Base-by-base conservation (phyloP, 2,888 invertebrate species). In the Masnerella sp. region DNA sequence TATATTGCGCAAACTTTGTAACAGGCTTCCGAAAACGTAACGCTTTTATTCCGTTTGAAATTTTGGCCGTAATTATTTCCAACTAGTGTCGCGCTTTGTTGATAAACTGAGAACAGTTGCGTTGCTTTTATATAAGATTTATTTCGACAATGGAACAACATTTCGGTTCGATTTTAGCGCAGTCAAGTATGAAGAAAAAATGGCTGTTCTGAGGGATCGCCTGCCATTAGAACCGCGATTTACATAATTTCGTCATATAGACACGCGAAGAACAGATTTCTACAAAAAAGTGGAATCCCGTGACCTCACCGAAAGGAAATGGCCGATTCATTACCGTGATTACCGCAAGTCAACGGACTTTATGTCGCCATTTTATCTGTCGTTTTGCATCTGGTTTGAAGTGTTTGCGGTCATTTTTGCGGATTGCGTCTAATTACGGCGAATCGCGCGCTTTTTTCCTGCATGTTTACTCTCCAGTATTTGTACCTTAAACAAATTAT, bases 161-260 rank as follows among this genome's bases (percentile, higher is more conserved):
- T n/a, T n/a, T n/a, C n/a, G n/a, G n/a, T 28, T 28, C 28, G 3
- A 7, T 7, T 30, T 11, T 8, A 17, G 9, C 20, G 28, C 20
- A 45, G 15, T 20, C 43, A 22, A 47, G 47, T 36, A 25, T 36
- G 47, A 58, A 59, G 18, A n/a, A n/a, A n/a, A n/a, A n/a, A n/a
- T n/a, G n/a, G 43, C 45, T n/a, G 5, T 8, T 15, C 38, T 51
- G 42, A 52, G 32, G 40, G 40, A 49, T 36, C 64, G 9, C 28
- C 36, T 34, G 52, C 43, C 64, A 52, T 52, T 52, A 64, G 51
- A 45, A 25, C 11, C 9, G 43, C 5, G 22, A 64, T 64, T 64
- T 43, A 18, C 52, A 64, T 64, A 64, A 64, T 64, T 64, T 54
- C 54, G 64, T 36, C 45, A 62, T 52, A 11, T 22, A 34, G 18